Evolutionary conservation across 2,113 vertebrate genomes (phyloP).

Genomic region (Ranitomeya variabilis): DNA sequence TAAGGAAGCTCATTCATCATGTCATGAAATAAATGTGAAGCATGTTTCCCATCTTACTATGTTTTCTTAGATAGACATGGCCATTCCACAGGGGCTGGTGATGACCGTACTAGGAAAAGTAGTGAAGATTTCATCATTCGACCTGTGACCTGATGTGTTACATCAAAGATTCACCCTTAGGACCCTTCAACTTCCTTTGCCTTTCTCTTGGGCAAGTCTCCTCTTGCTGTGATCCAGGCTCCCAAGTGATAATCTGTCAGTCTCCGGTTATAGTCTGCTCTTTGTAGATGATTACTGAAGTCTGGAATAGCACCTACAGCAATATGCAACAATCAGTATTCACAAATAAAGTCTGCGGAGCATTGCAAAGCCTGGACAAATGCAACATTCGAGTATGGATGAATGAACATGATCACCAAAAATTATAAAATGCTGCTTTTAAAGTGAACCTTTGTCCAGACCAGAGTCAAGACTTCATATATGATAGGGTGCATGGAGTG

Average conservation of each 20-base stretch:
- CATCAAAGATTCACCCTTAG: not conserved
- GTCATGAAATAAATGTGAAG: not conserved
- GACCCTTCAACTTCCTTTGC: constrained; percentile 9
- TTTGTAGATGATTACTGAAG: not conserved
- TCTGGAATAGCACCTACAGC: not conserved
- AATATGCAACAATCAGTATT: not conserved
- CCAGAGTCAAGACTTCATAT: no score
- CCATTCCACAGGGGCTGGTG: not conserved
- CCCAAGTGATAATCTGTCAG: not conserved
- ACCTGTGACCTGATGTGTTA: not conserved
- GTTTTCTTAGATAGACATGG: not conserved
- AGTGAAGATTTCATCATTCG: not conserved
- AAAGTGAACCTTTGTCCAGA: no score
- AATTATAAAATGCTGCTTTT: no score
- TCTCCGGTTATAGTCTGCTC: not conserved
- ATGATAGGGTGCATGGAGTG: no score
- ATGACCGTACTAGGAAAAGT: not conserved
- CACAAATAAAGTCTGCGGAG: not conserved
- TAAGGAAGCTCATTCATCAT: not conserved
- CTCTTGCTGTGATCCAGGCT: not conserved
- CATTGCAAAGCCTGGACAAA: not conserved
- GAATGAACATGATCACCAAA: no score
- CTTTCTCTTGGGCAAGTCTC: not conserved
- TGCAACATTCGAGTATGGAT: no score
- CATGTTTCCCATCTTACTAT: not conserved